Conservation (phyloP, 2,888 invertebrate species). For the Dynastes grantii region DNA sequence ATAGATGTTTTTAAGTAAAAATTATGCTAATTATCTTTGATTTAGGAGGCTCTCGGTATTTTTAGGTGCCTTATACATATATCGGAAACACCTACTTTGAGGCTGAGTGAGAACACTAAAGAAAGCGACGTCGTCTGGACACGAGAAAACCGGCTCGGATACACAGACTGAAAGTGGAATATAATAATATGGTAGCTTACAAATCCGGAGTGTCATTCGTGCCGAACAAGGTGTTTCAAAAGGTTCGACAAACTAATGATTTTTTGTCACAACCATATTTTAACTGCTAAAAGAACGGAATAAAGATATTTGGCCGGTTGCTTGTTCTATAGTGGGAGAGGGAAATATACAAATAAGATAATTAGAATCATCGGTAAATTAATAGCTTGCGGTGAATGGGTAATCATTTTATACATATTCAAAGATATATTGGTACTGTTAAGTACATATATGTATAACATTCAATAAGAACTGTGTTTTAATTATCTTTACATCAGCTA, state of each 20-base stretch:
- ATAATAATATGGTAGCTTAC: conserved; percentile 65
- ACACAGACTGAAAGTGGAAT: conserved; percentile 61
- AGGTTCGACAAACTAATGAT: conserved; percentile 50
- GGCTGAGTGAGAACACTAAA: conserved; percentile 30
- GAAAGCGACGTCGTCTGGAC: conserved; percentile 37
- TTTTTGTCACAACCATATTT: conserved; percentile 47
- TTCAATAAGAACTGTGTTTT: no score
- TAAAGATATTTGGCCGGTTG: conserved; percentile 37
- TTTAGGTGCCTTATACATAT: conserved; percentile 12
- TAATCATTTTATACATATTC: no score
- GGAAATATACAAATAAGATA: conserved; percentile 1
- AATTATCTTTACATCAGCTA: no score
- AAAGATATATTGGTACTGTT: no score
- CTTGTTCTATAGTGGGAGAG: background rate
- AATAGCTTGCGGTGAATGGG: no score
- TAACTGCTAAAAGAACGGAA: conserved; percentile 39
- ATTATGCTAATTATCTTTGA: conserved; percentile 43
- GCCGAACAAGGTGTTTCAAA: conserved; percentile 61
- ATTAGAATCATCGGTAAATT: no score
- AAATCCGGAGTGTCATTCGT: conserved; percentile 64
- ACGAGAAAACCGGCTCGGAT: conserved; percentile 54
- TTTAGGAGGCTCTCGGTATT: conserved; percentile 27
- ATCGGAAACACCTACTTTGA: conserved; percentile 48
- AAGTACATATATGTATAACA: no score
- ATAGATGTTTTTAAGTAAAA: conserved; percentile 33